Conservation (phyloP, 2,797 vertebrate species). For the Pseudotriccus pelzelni region DNA sequence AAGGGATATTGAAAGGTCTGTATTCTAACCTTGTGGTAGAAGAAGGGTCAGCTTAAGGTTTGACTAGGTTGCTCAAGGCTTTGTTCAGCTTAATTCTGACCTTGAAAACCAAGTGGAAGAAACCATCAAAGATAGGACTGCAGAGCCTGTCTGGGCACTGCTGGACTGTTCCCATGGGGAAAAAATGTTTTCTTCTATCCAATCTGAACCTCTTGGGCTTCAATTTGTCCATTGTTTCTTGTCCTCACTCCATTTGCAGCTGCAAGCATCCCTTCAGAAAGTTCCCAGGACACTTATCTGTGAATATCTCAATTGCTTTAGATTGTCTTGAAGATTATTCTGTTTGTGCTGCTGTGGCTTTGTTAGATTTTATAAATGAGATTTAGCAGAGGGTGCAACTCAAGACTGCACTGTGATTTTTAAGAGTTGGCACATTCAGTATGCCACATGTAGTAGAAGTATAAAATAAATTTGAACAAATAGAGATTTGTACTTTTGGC, state of each 20-base stretch:
- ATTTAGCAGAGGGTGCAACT: background rate
- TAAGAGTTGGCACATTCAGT: background rate
- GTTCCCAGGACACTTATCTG: constrained; percentile 19
- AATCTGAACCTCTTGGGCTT: background rate
- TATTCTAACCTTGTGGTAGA: background rate
- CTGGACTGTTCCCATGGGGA: background rate
- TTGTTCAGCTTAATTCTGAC: constrained; percentile 1
- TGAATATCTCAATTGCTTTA: constrained; percentile 11
- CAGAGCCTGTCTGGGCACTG: background rate
- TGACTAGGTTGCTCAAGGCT: background rate
- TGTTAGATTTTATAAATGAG: constrained; percentile 10
- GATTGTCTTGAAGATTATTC: background rate
- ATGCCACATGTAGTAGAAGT: constrained; percentile 15
- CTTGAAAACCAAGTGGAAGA: constrained; percentile 8
- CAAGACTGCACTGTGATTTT: constrained; percentile 4
- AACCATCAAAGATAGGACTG: background rate
- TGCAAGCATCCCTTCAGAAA: background rate
- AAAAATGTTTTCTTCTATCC: background rate
- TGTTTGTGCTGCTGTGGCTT: constrained; percentile 11
- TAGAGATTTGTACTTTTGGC: constrained; percentile 39
- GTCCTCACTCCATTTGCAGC: background rate
- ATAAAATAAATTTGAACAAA: constrained; percentile 43
- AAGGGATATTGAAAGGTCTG: background rate
- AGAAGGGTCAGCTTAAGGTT: background rate
- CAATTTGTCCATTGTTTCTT: constrained; percentile 40